Conservation (phyloP, 2,888 invertebrate species). For the Philereme vetulata region DNA sequence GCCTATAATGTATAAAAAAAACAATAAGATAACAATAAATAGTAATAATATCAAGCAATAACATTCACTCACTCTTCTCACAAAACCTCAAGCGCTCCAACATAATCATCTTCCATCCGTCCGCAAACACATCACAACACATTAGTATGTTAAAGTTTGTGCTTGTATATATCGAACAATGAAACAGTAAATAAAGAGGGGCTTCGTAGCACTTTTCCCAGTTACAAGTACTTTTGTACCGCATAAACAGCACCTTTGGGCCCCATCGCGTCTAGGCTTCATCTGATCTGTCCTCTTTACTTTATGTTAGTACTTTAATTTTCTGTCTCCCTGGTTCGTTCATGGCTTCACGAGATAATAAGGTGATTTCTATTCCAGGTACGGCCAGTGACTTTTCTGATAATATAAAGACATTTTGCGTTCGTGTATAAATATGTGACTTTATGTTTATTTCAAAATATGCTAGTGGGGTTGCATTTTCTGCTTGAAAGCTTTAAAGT, state of each 20-base stretch:
- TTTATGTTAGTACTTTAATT: conserved; percentile 44
- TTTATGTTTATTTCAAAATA: not conserved
- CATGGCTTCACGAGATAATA: conserved; percentile 29
- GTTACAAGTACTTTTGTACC: conserved; percentile 52
- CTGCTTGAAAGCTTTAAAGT: too few relatives aligned
- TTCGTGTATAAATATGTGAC: not conserved
- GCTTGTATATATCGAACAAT: not conserved
- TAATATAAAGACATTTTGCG: conserved; percentile 3
- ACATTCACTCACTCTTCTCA: too few relatives aligned
- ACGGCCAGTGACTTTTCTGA: conserved; percentile 24
- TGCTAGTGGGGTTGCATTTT: too few relatives aligned
- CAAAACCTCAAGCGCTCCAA: too few relatives aligned
- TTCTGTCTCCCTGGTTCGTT: conserved; percentile 25
- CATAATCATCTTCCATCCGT: too few relatives aligned
- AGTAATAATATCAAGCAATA: too few relatives aligned
- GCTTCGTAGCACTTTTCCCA: conserved; percentile 45
- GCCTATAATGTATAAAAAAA: too few relatives aligned
- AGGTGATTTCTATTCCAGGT: conserved; percentile 39
- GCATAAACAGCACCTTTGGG: conserved; percentile 62
- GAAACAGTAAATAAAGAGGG: conserved; percentile 15
- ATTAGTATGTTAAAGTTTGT: too few relatives aligned
- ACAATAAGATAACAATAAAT: too few relatives aligned
- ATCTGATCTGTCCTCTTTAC: conserved; percentile 51
- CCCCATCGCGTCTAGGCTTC: conserved; percentile 53
- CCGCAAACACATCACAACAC: too few relatives aligned